phyloP scores from a whole-genome alignment of 2,797 vertebrate species.

The Propithecus deckenii region DNA sequence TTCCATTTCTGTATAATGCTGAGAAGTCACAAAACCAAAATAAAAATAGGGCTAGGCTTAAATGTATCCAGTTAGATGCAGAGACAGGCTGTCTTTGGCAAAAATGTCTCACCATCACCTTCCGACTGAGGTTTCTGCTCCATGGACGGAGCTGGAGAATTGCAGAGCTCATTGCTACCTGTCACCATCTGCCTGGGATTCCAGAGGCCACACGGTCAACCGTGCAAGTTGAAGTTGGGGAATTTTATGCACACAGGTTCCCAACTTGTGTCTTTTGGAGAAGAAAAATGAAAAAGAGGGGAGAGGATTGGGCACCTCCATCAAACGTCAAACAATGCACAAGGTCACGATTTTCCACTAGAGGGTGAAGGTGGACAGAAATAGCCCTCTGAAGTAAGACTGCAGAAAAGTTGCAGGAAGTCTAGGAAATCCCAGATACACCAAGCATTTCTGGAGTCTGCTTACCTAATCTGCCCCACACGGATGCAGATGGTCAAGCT shows the following conservation, averaged over 20 bases:
- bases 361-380: neutral
- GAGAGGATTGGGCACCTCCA: neutral
- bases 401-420: neutral
- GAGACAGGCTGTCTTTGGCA: conserved; percentile 57
- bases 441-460: neutral
- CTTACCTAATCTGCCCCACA: neutral
- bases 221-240: neutral
- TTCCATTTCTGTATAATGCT: conserved; percentile 73
- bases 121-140: conserved; percentile 42
- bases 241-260: neutral
- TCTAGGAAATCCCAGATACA: neutral
- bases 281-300: neutral
- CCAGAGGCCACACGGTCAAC: neutral
- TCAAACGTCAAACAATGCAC: neutral
- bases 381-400: neutral
- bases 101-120: conserved; percentile 6
- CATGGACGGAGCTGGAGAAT: neutral
- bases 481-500: neutral
- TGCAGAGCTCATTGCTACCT: neutral
- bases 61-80: conserved; percentile 58
- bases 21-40: conserved; percentile 74
- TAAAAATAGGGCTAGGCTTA: conserved; percentile 70
- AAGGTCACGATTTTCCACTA: neutral
- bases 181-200: neutral
- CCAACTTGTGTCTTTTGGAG: neutral